A percentile compares a stretch with the other conserved stretches of the same genome.
These are phyloP conservation scores for Tachysurus vachellii DNA, from an alignment of 2,113 vertebrate genomes.

Conservation along the genomic window DNA sequence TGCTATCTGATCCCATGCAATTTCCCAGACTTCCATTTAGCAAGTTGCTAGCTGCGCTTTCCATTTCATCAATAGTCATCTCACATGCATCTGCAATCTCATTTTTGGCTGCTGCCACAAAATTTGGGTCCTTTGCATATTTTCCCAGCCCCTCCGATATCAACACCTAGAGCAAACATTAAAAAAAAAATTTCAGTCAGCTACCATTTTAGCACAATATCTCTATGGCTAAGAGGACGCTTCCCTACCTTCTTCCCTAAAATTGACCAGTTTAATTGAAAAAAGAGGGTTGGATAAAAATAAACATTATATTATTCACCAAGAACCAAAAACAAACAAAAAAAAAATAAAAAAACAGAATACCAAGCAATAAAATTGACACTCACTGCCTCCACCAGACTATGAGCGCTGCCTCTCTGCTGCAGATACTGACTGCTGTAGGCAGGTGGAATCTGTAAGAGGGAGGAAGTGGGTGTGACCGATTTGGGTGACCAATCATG, in stretches of 20 bases:
- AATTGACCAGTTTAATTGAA: neutral
- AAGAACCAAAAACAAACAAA: too few relatives aligned
- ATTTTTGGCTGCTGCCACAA: conserved; percentile 88
- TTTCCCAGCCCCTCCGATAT: conserved; percentile 94
- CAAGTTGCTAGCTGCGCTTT: conserved; percentile 92
- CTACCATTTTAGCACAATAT: neutral
- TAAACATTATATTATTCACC: neutral
- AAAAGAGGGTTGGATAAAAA: neutral
- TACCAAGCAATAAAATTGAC: neutral
- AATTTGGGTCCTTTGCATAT: conserved; percentile 93
- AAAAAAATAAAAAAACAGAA: neutral
- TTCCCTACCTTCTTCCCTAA: neutral
- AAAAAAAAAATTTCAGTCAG: neutral
- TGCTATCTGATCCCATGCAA: conserved; percentile 48
- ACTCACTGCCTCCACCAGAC: conserved; percentile 93
- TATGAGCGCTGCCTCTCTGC: conserved; percentile 91
- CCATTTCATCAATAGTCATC: conserved; percentile 97
- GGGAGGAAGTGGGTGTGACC: conserved; percentile 68
- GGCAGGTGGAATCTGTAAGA: conserved; percentile 81
- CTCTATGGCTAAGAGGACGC: neutral
- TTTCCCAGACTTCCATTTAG: conserved; percentile 80
- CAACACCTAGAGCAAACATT: conserved; percentile 77
- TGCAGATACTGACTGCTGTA: conserved; percentile 79
- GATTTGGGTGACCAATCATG: conserved; percentile 71
- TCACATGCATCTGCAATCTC: conserved; percentile 96